These are phyloP conservation scores for Crotalus tigris DNA, from an alignment of 2,113 vertebrate genomes.

Conservation along the genomic window DNA sequence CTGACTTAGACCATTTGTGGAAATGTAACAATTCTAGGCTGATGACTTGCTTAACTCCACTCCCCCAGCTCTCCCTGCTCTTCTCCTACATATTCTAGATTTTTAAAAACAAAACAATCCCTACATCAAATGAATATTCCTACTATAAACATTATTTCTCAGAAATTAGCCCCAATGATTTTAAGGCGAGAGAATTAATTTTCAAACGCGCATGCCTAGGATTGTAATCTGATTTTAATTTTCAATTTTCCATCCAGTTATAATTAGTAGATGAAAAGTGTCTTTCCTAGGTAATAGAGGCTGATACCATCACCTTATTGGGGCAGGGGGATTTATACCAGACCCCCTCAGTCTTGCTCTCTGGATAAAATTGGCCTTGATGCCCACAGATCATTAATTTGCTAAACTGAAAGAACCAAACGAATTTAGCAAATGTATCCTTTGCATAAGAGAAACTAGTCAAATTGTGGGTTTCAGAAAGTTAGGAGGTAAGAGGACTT, in stretches of 20 bases:
- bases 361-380: not conserved
- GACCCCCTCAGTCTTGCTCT: not conserved
- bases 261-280: not conserved
- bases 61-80: not conserved
- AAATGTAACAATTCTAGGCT: not conserved
- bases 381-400: not conserved
- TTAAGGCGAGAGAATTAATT: not conserved
- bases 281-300: not conserved
- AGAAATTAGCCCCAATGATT: not conserved
- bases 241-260: not conserved
- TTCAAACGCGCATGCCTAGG: not conserved
- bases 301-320: not conserved
- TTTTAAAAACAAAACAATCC: not conserved
- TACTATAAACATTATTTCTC: not conserved
- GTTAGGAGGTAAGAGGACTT: not conserved
- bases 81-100: not conserved
- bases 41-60: not conserved
- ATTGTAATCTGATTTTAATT: not conserved
- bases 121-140: not conserved
- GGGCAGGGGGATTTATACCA: not conserved
- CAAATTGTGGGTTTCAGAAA: not conserved
- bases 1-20: not conserved
- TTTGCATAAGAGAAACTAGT: not conserved
- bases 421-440: not conserved
- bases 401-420: not conserved